These are phyloP conservation scores for Caerostris extrusa DNA, from an alignment of 1,140 invertebrate species.

Conservation along the genomic window DNA sequence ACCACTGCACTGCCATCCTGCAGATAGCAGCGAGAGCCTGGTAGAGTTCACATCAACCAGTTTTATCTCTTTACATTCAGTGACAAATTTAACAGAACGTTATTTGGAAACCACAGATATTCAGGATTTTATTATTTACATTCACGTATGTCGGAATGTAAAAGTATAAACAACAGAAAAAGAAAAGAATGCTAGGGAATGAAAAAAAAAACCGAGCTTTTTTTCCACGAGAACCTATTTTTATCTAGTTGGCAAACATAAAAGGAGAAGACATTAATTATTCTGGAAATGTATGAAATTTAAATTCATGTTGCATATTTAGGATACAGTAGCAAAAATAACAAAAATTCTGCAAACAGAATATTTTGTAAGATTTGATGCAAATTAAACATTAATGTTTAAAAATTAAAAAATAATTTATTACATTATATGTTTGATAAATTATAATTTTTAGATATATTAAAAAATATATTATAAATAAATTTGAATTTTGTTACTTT, in stretches of 20 bases:
- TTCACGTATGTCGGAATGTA: neutral
- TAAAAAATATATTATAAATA: too few species aligned
- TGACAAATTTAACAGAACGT: too few species aligned
- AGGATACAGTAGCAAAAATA: neutral
- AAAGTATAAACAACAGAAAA: neutral
- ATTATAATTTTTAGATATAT: too few species aligned
- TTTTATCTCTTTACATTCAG: constrained; percentile 12
- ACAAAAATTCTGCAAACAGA: neutral
- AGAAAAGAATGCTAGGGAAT: neutral
- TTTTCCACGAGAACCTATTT: neutral
- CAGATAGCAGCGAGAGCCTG: neutral
- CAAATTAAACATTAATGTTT: too few species aligned
- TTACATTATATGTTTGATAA: too few species aligned
- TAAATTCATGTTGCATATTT: neutral
- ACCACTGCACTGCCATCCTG: constrained; percentile 12
- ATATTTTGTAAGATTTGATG: too few species aligned
- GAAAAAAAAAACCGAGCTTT: neutral
- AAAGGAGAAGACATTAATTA: neutral
- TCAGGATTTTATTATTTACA: constrained; percentile 8
- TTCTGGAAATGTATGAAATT: too few species aligned
- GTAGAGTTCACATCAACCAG: neutral
- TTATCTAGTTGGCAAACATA: neutral
- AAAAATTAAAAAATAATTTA: too few species aligned
- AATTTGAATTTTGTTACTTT: too few species aligned
- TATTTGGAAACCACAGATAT: constrained; percentile 3